A percentile compares a stretch with the other conserved stretches of the same genome.
These are phyloP conservation scores for Grallaria varia DNA, from an alignment of 2,113 vertebrate species.

Conservation along the genomic window DNA sequence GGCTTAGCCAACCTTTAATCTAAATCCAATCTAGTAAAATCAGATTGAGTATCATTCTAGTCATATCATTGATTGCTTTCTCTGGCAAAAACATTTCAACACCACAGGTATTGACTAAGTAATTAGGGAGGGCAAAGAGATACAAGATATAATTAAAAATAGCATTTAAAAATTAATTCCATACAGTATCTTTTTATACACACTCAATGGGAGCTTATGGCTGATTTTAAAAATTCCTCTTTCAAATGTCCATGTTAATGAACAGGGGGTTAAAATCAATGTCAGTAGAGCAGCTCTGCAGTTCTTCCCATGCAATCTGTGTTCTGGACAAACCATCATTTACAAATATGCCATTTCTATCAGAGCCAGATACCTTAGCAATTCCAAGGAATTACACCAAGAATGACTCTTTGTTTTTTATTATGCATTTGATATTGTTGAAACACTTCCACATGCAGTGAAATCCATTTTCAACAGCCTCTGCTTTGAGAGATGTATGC, in stretches of 20 bases:
- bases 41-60: neutral
- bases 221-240: neutral
- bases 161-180: neutral
- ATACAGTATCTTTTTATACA: neutral
- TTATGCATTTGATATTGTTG: constrained; percentile 60
- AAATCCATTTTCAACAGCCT: constrained; percentile 65
- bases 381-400: neutral
- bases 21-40: neutral
- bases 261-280: neutral
- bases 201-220: neutral
- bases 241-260: neutral
- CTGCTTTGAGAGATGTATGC: constrained; percentile 57
- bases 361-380: neutral
- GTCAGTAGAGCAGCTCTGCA: neutral
- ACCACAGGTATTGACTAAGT: neutral
- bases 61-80: neutral
- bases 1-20: neutral
- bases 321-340: neutral
- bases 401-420: constrained; percentile 34
- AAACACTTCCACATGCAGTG: constrained; percentile 17
- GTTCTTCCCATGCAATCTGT: neutral
- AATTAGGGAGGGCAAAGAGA: neutral
- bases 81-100: neutral
- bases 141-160: neutral
- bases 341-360: neutral